Conservation (phyloP, 2,113 vertebrate species). For the Rostratula benghalensis region DNA sequence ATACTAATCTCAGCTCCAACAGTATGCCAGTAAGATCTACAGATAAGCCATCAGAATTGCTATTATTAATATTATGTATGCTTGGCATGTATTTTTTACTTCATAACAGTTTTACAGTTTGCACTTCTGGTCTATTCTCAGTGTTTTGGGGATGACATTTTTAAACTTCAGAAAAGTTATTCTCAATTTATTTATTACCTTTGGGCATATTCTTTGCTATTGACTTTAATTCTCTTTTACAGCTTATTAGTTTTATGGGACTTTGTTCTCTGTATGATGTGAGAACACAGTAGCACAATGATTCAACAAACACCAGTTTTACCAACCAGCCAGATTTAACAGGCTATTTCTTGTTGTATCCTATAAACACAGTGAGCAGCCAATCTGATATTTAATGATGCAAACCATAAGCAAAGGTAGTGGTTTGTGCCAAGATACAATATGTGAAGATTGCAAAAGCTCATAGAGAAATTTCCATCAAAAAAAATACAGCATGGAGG, state of each 20-base stretch:
- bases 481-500: background rate
- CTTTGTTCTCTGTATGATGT: conserved; percentile 7
- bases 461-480: conserved; percentile 10
- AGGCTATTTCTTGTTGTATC: conserved; percentile 68
- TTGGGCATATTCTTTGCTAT: background rate
- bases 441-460: conserved; percentile 54
- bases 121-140: background rate
- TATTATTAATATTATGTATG: conserved; percentile 3
- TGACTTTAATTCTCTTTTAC: conserved; percentile 16
- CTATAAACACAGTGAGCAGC: conserved; percentile 56
- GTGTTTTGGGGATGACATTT: background rate
- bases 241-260: conserved; percentile 29
- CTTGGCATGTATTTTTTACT: background rate
- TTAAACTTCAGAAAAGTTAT: background rate
- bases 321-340: conserved; percentile 62
- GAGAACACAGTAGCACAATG: conserved; percentile 38
- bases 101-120: background rate
- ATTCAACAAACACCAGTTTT: conserved; percentile 43
- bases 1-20: background rate
- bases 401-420: conserved; percentile 58
- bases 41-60: conserved; percentile 44
- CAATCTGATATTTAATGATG: conserved; percentile 69
- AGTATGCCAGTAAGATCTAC: conserved; percentile 26
- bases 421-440: conserved; percentile 39
- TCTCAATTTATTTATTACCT: background rate